These are phyloP conservation scores for Lottia scabra DNA, from an alignment of 2,888 invertebrate genomes.

Conservation along the genomic window DNA sequence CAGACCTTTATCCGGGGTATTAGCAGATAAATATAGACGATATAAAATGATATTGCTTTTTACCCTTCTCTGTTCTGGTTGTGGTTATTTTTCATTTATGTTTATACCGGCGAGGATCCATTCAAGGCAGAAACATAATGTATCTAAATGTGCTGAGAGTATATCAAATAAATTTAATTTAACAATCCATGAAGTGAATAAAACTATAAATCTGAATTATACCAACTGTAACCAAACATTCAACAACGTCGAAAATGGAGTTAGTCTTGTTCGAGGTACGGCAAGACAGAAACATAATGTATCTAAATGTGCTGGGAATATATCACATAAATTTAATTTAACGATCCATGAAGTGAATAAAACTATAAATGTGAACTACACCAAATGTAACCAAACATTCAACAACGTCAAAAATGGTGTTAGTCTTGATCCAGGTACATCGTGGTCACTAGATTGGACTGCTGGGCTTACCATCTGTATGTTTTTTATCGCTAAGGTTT, in stretches of 20 bases:
- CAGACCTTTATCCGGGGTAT: conserved; percentile 25
- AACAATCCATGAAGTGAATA: neutral
- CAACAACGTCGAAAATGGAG: conserved; percentile 17
- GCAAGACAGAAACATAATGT: conserved; percentile 13
- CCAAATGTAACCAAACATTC: neutral
- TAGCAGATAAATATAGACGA: conserved; percentile 23
- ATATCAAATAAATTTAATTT: conserved; percentile 22
- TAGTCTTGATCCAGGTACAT: conserved; percentile 11
- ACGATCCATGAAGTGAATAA: neutral
- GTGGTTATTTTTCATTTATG: neutral
- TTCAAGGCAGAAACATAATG: conserved; percentile 9
- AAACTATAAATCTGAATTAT: neutral
- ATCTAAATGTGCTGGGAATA: conserved; percentile 21
- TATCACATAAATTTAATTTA: conserved; percentile 21
- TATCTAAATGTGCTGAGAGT: conserved; percentile 20
- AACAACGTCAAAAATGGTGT: conserved; percentile 16
- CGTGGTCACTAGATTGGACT: conserved; percentile 15
- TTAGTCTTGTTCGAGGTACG: conserved; percentile 10
- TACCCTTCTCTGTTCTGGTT: conserved; percentile 12
- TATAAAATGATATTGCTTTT: conserved; percentile 21
- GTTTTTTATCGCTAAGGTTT: conserved; percentile 1
- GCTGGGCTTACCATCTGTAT: conserved; percentile 22
- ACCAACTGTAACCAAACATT: neutral
- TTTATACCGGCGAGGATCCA: neutral
- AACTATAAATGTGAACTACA: neutral